Conservation (phyloP, 2,888 invertebrate species). For the Alviniconcha strummeri region DNA sequence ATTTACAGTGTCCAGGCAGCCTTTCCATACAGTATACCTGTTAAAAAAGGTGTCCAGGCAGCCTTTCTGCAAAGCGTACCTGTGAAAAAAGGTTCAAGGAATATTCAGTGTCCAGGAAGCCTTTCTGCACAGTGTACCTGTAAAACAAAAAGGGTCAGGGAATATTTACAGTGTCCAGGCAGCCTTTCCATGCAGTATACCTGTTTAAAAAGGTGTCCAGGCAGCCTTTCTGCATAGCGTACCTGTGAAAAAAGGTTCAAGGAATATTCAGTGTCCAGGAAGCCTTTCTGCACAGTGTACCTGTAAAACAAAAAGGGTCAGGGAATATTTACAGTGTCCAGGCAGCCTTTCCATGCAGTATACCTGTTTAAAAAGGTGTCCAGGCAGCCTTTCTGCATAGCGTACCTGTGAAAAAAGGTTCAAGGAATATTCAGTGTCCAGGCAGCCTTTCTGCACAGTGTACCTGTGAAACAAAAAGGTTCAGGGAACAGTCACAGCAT, state of each 20-base stretch:
- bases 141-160: too few species aligned
- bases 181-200: too few species aligned
- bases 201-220: constrained; percentile 26
- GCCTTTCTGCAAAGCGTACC: constrained; percentile 60
- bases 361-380: constrained; percentile 4
- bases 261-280: constrained; percentile 37
- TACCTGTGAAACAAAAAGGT: not conserved
- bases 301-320: not conserved
- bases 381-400: constrained; percentile 2
- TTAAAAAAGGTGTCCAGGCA: constrained; percentile 28
- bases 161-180: too few species aligned
- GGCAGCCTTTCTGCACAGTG: not conserved
- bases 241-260: constrained; percentile 43
- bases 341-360: too few species aligned
- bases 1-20: too few species aligned
- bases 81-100: constrained; percentile 17
- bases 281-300: too few species aligned
- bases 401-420: not conserved
- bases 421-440: constrained; percentile 66
- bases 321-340: not conserved
- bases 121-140: too few species aligned
- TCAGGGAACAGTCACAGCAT: not conserved
- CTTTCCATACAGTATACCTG: too few species aligned
- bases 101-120: too few species aligned
- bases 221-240: constrained; percentile 54